A percentile compares a stretch with the other conserved stretches of the same genome.
These are phyloP conservation scores for Gibbula magus DNA, from an alignment of 2,888 invertebrate species.

Conservation along the genomic window DNA sequence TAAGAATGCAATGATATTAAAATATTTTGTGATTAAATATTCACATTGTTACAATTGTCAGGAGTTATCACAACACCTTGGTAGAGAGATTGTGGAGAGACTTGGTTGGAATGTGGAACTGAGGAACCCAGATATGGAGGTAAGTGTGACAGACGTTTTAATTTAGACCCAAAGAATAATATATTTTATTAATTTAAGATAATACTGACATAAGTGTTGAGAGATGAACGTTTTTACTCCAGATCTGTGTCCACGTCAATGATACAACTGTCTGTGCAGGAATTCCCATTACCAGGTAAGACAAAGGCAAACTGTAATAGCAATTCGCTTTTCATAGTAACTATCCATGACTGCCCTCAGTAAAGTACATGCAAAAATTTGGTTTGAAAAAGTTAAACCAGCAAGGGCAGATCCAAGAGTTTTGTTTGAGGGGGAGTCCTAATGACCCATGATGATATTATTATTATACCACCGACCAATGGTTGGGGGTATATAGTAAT, in stretches of 20 bases:
- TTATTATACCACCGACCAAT: no score
- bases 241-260: conserved; percentile 52
- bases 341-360: no score
- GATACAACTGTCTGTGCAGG: conserved; percentile 49
- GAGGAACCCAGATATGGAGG: conserved; percentile 49
- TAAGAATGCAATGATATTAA: no score
- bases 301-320: not conserved
- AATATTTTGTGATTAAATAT: not conserved
- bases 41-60: conserved; percentile 25
- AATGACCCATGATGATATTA: no score
- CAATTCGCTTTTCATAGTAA: not conserved
- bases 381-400: no score
- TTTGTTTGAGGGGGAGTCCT: no score
- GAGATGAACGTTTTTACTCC: conserved; percentile 19
- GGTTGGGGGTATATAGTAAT: no score
- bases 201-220: not conserved
- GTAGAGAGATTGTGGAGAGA: conserved; percentile 35
- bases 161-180: not conserved
- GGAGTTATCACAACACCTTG: conserved; percentile 45
- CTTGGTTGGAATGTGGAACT: conserved; percentile 48
- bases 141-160: conserved; percentile 19
- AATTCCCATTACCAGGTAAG: conserved; percentile 51
- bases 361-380: no score
- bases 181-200: not conserved
- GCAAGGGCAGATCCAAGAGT: no score